Percentiles rank a stretch among this genome's conserved stretches.
Conservation (phyloP, 1,140 invertebrate genomes). For the Cydia fagiglandana region DNA sequence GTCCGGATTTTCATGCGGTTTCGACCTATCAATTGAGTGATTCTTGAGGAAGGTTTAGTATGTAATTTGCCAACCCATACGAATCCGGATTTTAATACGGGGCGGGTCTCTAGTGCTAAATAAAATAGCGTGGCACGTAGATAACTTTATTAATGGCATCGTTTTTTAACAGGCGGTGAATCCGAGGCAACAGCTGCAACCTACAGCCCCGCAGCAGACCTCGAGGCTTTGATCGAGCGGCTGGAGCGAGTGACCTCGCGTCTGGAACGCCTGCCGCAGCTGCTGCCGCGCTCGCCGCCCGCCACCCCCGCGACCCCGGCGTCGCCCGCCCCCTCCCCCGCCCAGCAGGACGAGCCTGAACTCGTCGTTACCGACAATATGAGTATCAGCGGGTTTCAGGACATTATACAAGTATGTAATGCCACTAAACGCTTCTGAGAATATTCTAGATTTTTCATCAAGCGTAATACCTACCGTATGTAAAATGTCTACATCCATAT, state of each 20-base stretch:
- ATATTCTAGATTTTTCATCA: too few species aligned
- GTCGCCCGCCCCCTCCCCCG: constrained; percentile 47
- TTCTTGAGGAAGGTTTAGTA: too few species aligned
- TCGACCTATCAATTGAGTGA: too few species aligned
- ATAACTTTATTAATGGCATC: background rate
- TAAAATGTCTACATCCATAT: too few species aligned
- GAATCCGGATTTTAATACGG: too few species aligned
- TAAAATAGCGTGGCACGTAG: background rate
- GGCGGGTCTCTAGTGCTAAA: too few species aligned
- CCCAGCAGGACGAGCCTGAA: constrained; percentile 43
- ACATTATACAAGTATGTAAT: constrained; percentile 82
- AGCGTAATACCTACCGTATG: too few species aligned
- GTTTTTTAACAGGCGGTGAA: constrained; percentile 68
- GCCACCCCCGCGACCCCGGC: constrained; percentile 59
- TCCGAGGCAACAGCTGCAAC: constrained; percentile 66
- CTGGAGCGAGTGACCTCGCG: constrained; percentile 87
- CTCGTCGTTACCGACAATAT: constrained; percentile 77
- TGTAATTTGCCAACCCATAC: too few species aligned
- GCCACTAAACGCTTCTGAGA: background rate
- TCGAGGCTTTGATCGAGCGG: constrained; percentile 85
- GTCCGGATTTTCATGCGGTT: too few species aligned
- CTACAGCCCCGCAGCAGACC: constrained; percentile 73
- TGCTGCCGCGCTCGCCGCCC: constrained; percentile 67
- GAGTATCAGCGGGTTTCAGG: constrained; percentile 87
- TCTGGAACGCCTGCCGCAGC: constrained; percentile 80